These are phyloP conservation scores for Spodoptera exigua DNA, from an alignment of 2,888 invertebrate genomes.

Conservation along the genomic window DNA sequence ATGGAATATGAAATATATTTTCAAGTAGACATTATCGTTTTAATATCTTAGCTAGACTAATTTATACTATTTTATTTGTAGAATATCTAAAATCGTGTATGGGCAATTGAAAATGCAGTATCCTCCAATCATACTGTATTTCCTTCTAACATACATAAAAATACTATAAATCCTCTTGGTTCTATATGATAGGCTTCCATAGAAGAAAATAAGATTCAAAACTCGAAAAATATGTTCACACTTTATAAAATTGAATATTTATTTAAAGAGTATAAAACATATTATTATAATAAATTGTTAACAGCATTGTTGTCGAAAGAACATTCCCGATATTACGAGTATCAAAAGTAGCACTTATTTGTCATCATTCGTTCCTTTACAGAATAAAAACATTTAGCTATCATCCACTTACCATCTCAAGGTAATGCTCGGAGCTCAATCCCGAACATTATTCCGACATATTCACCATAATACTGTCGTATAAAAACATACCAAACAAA, in stretches of 20 bases:
- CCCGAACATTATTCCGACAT: conserved; percentile 33
- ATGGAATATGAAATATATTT: conserved; percentile 2
- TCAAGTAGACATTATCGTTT: conserved; percentile 15
- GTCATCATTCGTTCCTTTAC: conserved; percentile 30
- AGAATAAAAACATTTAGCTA: conserved; percentile 27
- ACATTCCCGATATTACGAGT: conserved; percentile 3
- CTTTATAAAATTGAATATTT: no score
- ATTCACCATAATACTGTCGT: conserved; percentile 38
- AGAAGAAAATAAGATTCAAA: no score
- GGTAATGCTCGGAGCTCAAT: conserved; percentile 33
- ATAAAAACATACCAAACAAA: conserved; percentile 45
- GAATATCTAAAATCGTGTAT: conserved; percentile 53
- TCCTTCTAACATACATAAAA: conserved; percentile 8
- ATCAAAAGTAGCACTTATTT: conserved; percentile 24
- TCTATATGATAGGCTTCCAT: no score
- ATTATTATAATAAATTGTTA: no score
- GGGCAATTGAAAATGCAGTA: conserved; percentile 54
- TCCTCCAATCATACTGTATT: conserved; percentile 38
- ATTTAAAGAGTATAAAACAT: no score
- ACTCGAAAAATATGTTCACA: no score
- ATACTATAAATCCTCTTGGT: neutral
- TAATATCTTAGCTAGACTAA: conserved; percentile 42
- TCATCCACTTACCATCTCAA: conserved; percentile 26
- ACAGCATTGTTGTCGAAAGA: no score
- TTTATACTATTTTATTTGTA: conserved; percentile 63